Percentiles rank a stretch among this genome's conserved stretches.
Evolutionary conservation across 2,113 vertebrate species (phyloP).

Genomic region (Artemisiospiza belli): DNA sequence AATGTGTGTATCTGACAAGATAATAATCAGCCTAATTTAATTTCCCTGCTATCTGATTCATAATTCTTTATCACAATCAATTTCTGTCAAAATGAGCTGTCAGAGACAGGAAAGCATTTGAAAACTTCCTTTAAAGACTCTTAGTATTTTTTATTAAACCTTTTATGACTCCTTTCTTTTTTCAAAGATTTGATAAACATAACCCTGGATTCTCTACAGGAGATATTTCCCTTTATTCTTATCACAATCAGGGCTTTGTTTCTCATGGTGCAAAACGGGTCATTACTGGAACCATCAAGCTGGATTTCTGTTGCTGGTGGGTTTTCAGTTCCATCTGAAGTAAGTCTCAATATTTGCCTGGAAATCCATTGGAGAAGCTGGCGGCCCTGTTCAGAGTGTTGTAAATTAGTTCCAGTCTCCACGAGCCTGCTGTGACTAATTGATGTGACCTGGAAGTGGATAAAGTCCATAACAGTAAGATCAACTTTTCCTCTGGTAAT

Average conservation of each 20-base stretch:
- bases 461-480: constrained; percentile 45
- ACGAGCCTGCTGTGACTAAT: constrained; percentile 57
- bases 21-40: neutral
- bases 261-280: neutral
- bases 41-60: neutral
- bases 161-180: neutral
- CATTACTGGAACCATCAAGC: neutral
- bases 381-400: neutral
- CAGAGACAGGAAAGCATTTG: neutral
- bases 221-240: neutral
- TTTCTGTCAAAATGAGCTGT: neutral
- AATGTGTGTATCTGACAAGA: neutral
- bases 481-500: constrained; percentile 56
- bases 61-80: neutral
- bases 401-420: constrained; percentile 68
- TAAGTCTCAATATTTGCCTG: neutral
- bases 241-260: neutral
- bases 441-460: constrained; percentile 68
- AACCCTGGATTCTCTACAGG: neutral
- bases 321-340: neutral
- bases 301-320: neutral
- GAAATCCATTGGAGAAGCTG: neutral
- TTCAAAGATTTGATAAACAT: neutral
- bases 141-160: neutral
- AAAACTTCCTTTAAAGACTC: neutral